Percentiles rank a stretch among this genome's conserved stretches.
Conservation (phyloP, 1,140 invertebrate genomes). For the Diorhabda sublineata region DNA sequence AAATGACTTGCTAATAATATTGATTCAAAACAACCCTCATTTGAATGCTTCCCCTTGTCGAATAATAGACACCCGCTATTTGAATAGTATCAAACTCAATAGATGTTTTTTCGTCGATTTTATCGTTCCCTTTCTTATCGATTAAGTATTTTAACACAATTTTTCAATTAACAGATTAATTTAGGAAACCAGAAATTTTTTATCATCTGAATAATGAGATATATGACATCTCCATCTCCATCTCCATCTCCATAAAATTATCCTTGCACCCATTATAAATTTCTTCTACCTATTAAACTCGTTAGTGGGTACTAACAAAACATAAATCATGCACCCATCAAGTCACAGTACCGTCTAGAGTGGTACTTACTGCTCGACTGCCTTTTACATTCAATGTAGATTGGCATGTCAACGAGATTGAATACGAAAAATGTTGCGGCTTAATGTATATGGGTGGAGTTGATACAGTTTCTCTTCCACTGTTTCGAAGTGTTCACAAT, state of each 20-base stretch:
- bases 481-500: background rate
- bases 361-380: background rate
- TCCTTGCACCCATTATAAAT: too few species aligned
- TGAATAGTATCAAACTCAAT: background rate
- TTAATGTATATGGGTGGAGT: background rate
- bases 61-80: background rate
- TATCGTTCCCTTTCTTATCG: background rate
- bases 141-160: background rate
- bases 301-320: background rate
- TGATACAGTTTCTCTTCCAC: slow-evolving; percentile 2
- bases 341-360: background rate
- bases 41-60: too few species aligned
- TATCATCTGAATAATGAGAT: too few species aligned
- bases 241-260: too few species aligned
- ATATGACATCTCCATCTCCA: too few species aligned
- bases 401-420: background rate
- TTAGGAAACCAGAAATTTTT: background rate
- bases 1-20: too few species aligned
- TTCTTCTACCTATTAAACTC: background rate
- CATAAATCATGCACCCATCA: background rate
- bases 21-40: too few species aligned
- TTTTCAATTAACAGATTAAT: slow-evolving; percentile 3
- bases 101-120: background rate
- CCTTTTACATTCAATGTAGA: slow-evolving; percentile 2
- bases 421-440: background rate